phyloP scores from a whole-genome alignment of 2,888 invertebrate genomes.

The Oegoconia quadripuncta region DNA sequence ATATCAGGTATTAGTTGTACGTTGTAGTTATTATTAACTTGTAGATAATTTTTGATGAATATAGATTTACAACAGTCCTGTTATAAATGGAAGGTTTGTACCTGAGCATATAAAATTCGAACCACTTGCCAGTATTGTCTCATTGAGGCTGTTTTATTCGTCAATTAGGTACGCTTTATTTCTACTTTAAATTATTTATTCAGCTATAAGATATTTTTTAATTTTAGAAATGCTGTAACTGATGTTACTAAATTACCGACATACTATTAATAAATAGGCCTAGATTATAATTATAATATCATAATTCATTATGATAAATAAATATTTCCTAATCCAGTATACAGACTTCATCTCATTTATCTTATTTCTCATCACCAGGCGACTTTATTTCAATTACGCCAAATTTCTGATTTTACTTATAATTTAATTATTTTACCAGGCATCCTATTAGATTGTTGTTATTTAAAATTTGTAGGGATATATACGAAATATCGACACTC shows the following conservation, averaged over 20 bases:
- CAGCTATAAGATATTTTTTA: not conserved
- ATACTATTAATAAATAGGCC: no score
- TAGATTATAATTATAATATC: no score
- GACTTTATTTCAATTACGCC: no score
- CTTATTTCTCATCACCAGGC: no score
- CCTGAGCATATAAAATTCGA: constrained; percentile 41
- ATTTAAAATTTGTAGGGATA: no score
- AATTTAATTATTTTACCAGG: no score
- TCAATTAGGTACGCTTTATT: not conserved
- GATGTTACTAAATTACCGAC: not conserved
- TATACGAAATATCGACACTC: no score
- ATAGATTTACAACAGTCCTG: constrained; percentile 31
- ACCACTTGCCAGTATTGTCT: constrained; percentile 24
- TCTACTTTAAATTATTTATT: not conserved
- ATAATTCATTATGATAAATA: no score
- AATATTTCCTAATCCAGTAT: no score
- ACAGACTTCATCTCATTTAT: no score
- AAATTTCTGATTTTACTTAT: no score
- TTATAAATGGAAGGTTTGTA: constrained; percentile 45
- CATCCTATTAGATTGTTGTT: no score
- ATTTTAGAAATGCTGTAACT: constrained; percentile 33
- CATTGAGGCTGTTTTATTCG: not conserved
- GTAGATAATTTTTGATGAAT: constrained; percentile 51
- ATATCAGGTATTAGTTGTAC: constrained; percentile 65
- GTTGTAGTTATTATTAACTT: constrained; percentile 43